Percentiles rank a stretch among this genome's conserved stretches.
These are phyloP conservation scores for Martes martes DNA, from an alignment of 2,113 vertebrate genomes.

Conservation along the genomic window DNA sequence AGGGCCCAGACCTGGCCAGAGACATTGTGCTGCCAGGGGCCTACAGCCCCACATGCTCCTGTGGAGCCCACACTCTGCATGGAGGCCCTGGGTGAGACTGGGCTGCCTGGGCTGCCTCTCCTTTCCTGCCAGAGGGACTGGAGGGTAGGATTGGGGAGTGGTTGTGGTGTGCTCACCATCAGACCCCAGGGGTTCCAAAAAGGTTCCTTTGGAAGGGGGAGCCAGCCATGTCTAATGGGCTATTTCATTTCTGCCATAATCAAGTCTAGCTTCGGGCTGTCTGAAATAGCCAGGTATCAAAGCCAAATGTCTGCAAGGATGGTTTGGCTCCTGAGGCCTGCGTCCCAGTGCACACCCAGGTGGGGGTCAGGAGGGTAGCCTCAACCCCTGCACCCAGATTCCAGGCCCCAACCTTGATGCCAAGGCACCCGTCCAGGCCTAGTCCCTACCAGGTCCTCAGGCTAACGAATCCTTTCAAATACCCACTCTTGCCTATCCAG, in stretches of 20 bases:
- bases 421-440: not conserved
- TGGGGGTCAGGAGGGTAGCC: not conserved
- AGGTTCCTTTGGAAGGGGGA: conserved; percentile 47
- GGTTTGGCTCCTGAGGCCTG: not conserved
- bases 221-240: conserved; percentile 52
- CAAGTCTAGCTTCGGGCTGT: conserved; percentile 71
- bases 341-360: not conserved
- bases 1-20: not conserved
- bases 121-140: not conserved
- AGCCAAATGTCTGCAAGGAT: conserved; percentile 36
- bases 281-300: conserved; percentile 68
- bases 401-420: not conserved
- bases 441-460: not conserved
- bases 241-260: conserved; percentile 74
- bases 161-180: not conserved
- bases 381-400: not conserved
- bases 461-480: not conserved
- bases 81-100: not conserved
- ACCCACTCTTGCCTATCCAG: not conserved
- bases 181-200: conserved; percentile 1
- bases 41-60: not conserved
- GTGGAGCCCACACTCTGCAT: not conserved
- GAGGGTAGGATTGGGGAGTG: not conserved
- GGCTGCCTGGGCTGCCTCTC: not conserved
- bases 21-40: not conserved